These are phyloP conservation scores for Epistrophe grossulariae DNA, from an alignment of 2,888 invertebrate species.

Conservation along the genomic window DNA sequence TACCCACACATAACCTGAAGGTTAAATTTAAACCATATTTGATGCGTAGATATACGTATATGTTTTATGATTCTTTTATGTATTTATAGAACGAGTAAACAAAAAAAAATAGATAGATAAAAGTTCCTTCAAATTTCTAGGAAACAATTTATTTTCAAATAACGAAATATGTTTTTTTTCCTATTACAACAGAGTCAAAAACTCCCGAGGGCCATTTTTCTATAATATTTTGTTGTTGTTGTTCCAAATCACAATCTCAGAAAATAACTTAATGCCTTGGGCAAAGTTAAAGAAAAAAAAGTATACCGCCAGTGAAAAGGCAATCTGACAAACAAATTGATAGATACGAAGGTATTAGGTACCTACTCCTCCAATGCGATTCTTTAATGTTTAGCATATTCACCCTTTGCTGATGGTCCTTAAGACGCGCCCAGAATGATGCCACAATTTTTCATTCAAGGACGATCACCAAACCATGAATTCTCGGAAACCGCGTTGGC, in stretches of 20 bases:
- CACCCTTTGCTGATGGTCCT: slow-evolving; percentile 51
- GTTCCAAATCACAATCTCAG: slow-evolving; percentile 23
- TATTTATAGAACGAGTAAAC: slow-evolving; percentile 4
- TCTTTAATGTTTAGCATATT: slow-evolving; percentile 11
- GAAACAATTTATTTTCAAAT: slow-evolving; percentile 64
- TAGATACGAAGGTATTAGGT: background rate
- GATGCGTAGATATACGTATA: background rate
- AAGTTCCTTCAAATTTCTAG: slow-evolving; percentile 33
- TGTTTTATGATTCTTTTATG: slow-evolving; percentile 11
- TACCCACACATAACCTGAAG: slow-evolving; percentile 9
- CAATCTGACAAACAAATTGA: slow-evolving; percentile 46
- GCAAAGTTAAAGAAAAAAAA: slow-evolving; percentile 18
- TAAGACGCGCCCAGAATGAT: slow-evolving; percentile 53
- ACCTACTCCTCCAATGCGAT: background rate
- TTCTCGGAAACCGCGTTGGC: background rate
- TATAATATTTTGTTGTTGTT: slow-evolving; percentile 20
- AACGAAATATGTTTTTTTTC: slow-evolving; percentile 49
- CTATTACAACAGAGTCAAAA: slow-evolving; percentile 17
- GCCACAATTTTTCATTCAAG: slow-evolving; percentile 27
- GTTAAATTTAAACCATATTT: slow-evolving; percentile 43
- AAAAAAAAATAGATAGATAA: slow-evolving; percentile 14
- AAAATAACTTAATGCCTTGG: slow-evolving; percentile 51
- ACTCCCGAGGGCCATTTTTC: slow-evolving; percentile 29
- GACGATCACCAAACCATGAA: background rate
- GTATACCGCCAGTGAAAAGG: background rate